Conservation (phyloP, 2,888 invertebrate species). For the Caenorhabditis plicata region DNA sequence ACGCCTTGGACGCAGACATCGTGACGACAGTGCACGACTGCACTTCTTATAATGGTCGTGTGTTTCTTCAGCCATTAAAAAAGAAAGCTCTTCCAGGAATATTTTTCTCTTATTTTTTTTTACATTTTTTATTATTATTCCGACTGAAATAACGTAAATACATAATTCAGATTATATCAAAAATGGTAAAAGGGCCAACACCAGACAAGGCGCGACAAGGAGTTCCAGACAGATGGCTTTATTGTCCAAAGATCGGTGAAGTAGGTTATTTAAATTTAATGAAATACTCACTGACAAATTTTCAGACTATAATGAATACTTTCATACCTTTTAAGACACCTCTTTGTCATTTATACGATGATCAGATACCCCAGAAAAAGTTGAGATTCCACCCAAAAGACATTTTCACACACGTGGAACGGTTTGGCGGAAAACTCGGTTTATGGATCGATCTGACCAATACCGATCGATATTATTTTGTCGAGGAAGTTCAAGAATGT, state of each 20-base stretch:
- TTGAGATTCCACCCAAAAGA: slow-evolving; percentile 84
- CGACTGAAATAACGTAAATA: neutral
- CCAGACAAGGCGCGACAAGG: slow-evolving; percentile 48
- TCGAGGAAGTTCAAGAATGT: slow-evolving; percentile 71
- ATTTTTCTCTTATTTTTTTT: no score
- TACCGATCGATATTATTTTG: slow-evolving; percentile 87
- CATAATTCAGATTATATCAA: no score
- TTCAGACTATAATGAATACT: slow-evolving; percentile 72
- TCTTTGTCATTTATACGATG: slow-evolving; percentile 79
- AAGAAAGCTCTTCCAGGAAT: no score
- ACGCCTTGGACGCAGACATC: no score
- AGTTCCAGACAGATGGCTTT: slow-evolving; percentile 68
- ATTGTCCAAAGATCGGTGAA: slow-evolving; percentile 69
- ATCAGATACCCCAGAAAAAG: slow-evolving; percentile 78
- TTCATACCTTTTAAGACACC: slow-evolving; percentile 96
- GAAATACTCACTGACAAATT: neutral
- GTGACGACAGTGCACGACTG: no score
- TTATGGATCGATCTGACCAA: slow-evolving; percentile 96
- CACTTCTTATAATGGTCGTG: no score
- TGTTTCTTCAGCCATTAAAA: no score
- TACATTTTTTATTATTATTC: no score
- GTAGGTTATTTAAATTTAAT: slow-evolving; percentile 46
- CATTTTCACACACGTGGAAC: slow-evolving; percentile 72
- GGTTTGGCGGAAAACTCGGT: slow-evolving; percentile 76
- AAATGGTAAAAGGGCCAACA: slow-evolving; percentile 42